phyloP scores from a whole-genome alignment of 2,113 vertebrate species.

The Empidonax traillii region DNA sequence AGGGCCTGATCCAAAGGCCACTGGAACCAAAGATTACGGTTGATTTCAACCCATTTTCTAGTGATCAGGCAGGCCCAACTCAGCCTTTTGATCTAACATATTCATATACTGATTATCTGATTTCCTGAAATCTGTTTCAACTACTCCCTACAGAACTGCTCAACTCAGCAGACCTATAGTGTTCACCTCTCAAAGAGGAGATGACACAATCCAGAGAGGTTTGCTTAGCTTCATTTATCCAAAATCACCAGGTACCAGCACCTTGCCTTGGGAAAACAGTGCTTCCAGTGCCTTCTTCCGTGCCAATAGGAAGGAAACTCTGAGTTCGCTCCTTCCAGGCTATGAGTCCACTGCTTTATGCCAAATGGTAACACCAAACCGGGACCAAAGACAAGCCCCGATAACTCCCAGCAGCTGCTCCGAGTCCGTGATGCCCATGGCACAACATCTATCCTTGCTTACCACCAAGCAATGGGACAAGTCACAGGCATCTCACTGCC shows the following conservation, averaged over 20 bases:
- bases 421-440: not conserved
- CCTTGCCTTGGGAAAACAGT: not conserved
- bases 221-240: not conserved
- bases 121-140: not conserved
- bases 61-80: not conserved
- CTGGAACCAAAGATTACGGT: not conserved
- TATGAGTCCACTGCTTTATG: not conserved
- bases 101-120: not conserved
- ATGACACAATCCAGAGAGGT: not conserved
- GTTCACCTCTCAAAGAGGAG: not conserved
- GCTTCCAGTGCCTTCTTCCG: not conserved
- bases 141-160: not conserved
- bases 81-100: not conserved
- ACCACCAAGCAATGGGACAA: not conserved
- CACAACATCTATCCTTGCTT: not conserved
- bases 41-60: not conserved
- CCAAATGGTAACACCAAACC: not conserved
- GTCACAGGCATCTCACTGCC: not conserved
- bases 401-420: not conserved
- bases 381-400: not conserved
- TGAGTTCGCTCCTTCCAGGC: not conserved
- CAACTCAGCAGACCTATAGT: not conserved
- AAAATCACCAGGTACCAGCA: not conserved
- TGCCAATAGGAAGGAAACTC: not conserved
- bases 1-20: not conserved